Percentiles rank a stretch among this genome's conserved stretches.
Conservation (phyloP, 2,113 vertebrate genomes). For the Silurus meridionalis region DNA sequence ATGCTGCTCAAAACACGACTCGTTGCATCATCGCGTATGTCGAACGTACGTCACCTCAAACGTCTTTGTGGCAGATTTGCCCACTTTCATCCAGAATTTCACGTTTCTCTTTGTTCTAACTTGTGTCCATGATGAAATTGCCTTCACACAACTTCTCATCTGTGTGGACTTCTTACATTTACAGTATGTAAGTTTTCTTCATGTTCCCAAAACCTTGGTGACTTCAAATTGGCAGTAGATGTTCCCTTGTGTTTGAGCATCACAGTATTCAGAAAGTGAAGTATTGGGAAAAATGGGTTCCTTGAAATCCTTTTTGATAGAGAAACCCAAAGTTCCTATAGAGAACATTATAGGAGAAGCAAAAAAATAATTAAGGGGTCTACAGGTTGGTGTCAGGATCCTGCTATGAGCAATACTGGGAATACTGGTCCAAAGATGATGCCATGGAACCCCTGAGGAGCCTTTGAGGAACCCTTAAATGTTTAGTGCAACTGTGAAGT, state of each 20-base stretch:
- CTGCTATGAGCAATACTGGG: too few relatives aligned
- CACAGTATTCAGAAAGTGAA: not conserved
- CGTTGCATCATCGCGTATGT: too few relatives aligned
- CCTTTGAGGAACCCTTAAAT: not conserved
- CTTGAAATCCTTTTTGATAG: not conserved
- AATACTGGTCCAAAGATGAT: not conserved
- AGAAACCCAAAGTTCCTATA: not conserved
- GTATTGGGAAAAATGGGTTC: not conserved
- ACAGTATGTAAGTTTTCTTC: too few relatives aligned
- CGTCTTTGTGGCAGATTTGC: too few relatives aligned
- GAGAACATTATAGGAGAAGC: not conserved
- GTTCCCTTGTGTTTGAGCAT: not conserved
- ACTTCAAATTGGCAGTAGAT: not conserved
- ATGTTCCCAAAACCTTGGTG: not conserved
- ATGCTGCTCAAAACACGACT: too few relatives aligned
- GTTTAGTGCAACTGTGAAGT: not conserved
- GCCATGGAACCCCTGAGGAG: not conserved
- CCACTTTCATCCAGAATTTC: too few relatives aligned
- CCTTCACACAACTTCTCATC: too few relatives aligned
- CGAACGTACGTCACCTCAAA: too few relatives aligned
- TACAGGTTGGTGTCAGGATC: not conserved
- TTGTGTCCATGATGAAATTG: too few relatives aligned
- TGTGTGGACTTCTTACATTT: too few relatives aligned
- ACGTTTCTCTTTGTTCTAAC: too few relatives aligned
- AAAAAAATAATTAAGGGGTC: not conserved